Base-by-base conservation (phyloP, 2,113 vertebrate genomes). In the Atrichornis clamosus region DNA sequence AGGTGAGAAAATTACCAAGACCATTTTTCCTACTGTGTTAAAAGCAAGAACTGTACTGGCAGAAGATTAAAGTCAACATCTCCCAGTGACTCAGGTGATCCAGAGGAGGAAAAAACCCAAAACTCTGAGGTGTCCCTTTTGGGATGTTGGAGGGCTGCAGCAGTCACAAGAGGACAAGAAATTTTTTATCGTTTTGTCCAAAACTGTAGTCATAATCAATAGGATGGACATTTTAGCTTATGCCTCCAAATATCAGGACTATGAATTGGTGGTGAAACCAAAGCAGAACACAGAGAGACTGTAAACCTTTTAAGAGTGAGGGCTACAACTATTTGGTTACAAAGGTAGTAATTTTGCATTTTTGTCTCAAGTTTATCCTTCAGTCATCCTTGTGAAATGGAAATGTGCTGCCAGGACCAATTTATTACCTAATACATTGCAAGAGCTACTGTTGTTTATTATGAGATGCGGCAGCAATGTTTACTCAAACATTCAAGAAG, bases 371-470 rank as follows among this genome's bases (percentile, higher is more conserved):
- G 44, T 78, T 86, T 63, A 82, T 81, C 83, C 86, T 97, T 81
- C 86, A 86, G 60, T 52, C 68, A 87, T 67, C 89, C 86, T 77
- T 90, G 64, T 2, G 7, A 90, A 84, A 33, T 78, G 80, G 56
- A 81, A 89, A 86, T 44, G 32, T 30, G n/a, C 79, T 95, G 92
- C 76, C 78, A 92, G 67, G 56, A 87, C 49, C 84, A 84, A 84
- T 93, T 93, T 83, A 90, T 84, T 81, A 92, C 28, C 76, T 74
- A 70, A 77, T 83, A 60, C 0, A 0, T 60, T 84, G 62, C 62
- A 92, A 37, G 2, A 11, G 62, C 69, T 69, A 79, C 41, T 60
- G 81, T 69, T 79, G 58, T 60, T 90, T 42, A 82, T 84, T 64
- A 87, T 14, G 55, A 93, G 65, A 85, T 60, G 74, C n/a, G 73